Evolutionary conservation across 2,888 invertebrate species (phyloP).

Genomic region (Euplagia quadripunctaria): DNA sequence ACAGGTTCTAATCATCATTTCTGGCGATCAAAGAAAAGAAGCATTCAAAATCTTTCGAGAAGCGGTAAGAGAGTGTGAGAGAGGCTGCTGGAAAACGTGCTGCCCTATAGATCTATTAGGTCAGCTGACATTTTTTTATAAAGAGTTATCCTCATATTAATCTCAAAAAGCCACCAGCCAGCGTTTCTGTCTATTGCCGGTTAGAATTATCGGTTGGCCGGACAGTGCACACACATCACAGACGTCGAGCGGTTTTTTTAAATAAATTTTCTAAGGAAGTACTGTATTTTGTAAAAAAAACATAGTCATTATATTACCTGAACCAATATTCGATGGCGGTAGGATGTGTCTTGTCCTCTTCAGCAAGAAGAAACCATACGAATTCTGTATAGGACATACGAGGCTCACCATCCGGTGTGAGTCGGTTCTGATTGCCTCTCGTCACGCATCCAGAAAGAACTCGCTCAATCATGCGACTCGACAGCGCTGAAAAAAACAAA

Average conservation of each 20-base stretch:
- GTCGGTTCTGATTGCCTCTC: slow-evolving; percentile 89
- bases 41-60: background rate
- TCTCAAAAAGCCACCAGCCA: background rate
- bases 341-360: slow-evolving; percentile 99
- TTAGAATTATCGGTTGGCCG: background rate
- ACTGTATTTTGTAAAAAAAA: background rate
- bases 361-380: slow-evolving; percentile 99
- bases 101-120: background rate
- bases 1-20: background rate
- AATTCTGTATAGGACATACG: slow-evolving; percentile 99
- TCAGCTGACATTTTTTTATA: background rate
- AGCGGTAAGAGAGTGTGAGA: background rate
- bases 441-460: slow-evolving; percentile 99
- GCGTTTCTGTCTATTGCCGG: background rate
- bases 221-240: no score
- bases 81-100: background rate
- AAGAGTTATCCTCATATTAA: background rate
- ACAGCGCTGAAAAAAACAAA: slow-evolving; percentile 91
- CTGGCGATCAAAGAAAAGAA: background rate
- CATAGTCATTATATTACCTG: slow-evolving; percentile 80
- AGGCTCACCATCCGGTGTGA: slow-evolving; percentile 88
- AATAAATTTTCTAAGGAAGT: no score
- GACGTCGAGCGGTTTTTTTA: no score
- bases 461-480: slow-evolving; percentile 98
- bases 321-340: slow-evolving; percentile 98